phyloP scores from a whole-genome alignment of 1,140 invertebrate genomes.

The Nasonia vitripennis region DNA sequence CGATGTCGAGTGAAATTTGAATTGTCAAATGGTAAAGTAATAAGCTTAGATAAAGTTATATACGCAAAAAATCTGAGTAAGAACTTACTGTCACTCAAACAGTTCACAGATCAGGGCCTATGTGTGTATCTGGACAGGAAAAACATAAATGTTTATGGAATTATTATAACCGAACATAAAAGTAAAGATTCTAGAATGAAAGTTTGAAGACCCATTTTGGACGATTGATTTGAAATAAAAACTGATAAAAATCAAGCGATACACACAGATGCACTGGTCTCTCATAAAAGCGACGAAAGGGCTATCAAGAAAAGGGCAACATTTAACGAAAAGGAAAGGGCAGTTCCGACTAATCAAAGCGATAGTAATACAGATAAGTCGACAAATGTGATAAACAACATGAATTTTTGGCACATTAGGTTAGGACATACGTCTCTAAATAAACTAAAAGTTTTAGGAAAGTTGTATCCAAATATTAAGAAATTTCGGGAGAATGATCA shows the following conservation, averaged over 20 bases:
- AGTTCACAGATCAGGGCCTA: neutral
- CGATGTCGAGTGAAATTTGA: neutral
- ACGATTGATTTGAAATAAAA: no score
- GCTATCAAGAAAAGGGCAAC: neutral
- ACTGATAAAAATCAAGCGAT: no score
- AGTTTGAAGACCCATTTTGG: no score
- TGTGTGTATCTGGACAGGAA: neutral
- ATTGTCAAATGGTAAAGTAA: neutral
- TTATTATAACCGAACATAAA: no score
- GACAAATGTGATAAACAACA: neutral
- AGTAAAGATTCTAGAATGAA: no score
- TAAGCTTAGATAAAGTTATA: neutral
- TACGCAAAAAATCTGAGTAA: neutral
- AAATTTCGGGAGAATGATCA: no score
- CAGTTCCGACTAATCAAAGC: neutral
- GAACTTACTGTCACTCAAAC: neutral
- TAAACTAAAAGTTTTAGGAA: no score
- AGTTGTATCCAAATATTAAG: no score
- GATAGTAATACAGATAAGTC: neutral
- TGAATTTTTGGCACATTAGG: no score
- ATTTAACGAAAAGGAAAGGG: neutral
- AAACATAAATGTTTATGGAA: no score
- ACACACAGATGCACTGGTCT: no score
- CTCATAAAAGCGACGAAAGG: neutral
- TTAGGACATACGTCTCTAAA: no score